A percentile compares a stretch with the other conserved stretches of the same genome.
Evolutionary conservation across 2,797 vertebrate genomes (phyloP).

Genomic region (Buceros bicornis): DNA sequence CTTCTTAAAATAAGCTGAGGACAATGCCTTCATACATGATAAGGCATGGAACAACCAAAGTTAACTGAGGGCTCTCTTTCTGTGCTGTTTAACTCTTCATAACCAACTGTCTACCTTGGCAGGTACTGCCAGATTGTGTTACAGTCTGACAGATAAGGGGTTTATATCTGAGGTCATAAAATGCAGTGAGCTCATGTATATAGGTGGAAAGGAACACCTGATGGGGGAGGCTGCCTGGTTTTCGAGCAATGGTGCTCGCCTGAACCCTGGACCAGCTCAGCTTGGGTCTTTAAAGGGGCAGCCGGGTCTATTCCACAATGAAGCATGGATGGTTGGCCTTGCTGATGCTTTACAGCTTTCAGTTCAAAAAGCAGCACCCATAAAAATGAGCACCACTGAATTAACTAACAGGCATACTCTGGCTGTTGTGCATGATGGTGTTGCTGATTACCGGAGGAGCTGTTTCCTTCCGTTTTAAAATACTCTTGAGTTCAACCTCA

Average conservation of each 20-base stretch:
- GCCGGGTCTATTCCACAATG: background rate
- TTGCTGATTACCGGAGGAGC: background rate
- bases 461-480: background rate
- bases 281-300: background rate
- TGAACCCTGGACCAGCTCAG: background rate
- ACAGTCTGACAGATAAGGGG: background rate
- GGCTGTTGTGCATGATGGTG: background rate
- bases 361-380: background rate
- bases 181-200: background rate
- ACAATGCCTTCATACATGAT: conserved; percentile 38
- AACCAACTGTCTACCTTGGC: background rate
- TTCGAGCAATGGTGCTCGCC: background rate
- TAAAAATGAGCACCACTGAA: background rate
- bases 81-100: conserved; percentile 43
- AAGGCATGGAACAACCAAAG: conserved; percentile 4
- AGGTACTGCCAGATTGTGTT: background rate
- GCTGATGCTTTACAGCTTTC: background rate
- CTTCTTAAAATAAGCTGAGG: conserved; percentile 50
- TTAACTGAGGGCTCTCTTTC: conserved; percentile 15
- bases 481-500: background rate
- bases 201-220: background rate
- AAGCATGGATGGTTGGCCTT: background rate
- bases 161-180: background rate
- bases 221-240: background rate
- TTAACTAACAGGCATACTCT: background rate